A percentile compares a stretch with the other conserved stretches of the same genome.
These are phyloP conservation scores for Busseola fusca DNA, from an alignment of 2,888 invertebrate genomes.

Conservation along the genomic window DNA sequence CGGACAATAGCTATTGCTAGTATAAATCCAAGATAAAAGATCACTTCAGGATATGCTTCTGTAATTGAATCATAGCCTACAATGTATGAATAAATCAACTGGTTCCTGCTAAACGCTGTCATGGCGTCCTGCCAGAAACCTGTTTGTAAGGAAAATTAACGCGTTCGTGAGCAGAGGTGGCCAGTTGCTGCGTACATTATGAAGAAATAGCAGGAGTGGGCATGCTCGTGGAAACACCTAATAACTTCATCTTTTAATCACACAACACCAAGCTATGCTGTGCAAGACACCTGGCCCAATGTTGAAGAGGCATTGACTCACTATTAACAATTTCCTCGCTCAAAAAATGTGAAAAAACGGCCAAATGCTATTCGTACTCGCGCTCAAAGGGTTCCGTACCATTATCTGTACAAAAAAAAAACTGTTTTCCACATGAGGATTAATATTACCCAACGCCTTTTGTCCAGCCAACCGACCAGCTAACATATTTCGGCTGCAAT, in stretches of 20 bases:
- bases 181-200: conserved; percentile 37
- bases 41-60: not conserved
- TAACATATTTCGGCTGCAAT: no score
- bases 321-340: not conserved
- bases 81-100: conserved; percentile 33
- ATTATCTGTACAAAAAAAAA: no score
- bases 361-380: no score
- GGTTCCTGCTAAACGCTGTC: conserved; percentile 16
- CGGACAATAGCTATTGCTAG: not conserved
- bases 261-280: not conserved
- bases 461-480: no score
- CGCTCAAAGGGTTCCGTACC: no score
- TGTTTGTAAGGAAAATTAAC: conserved; percentile 26
- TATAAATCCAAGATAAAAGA: conserved; percentile 4
- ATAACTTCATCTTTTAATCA: not conserved
- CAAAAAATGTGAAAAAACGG: not conserved
- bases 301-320: not conserved
- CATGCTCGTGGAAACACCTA: not conserved
- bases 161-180: not conserved
- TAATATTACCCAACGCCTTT: no score
- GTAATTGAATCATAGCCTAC: conserved; percentile 36
- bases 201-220: not conserved
- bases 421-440: not conserved
- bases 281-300: not conserved
- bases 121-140: conserved; percentile 35